Evolutionary conservation across 23 tunicate genomes (phyloP).

Genomic region (Trididemnum clinides): DNA sequence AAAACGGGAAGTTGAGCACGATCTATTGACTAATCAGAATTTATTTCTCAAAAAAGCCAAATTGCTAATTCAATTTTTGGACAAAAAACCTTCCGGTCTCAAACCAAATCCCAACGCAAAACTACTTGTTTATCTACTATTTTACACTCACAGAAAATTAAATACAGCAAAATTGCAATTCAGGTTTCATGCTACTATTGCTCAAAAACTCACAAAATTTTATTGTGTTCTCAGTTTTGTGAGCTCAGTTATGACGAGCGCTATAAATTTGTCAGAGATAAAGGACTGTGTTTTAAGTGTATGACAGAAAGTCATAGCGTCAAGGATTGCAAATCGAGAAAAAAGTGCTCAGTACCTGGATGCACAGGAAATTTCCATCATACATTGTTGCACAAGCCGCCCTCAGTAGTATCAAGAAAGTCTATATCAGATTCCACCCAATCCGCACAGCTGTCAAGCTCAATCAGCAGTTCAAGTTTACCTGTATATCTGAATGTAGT

Average conservation of each 20-base stretch:
- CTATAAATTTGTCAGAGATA: not conserved
- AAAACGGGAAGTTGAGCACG: no score
- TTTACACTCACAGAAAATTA: no score
- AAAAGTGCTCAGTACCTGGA: not conserved
- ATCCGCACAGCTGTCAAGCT: not conserved
- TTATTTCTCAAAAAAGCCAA: not conserved
- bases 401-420: no score
- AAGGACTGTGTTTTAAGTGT: not conserved
- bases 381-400: not conserved
- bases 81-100: not conserved
- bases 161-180: not conserved
- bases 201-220: not conserved
- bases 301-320: not conserved
- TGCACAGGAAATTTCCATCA: slow-evolving; percentile 3
- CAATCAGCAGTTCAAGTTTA: not conserved
- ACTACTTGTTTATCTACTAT: not conserved
- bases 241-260: not conserved
- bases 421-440: no score
- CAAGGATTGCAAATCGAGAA: not conserved
- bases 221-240: not conserved
- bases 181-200: not conserved
- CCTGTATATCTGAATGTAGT: not conserved
- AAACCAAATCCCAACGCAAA: not conserved
- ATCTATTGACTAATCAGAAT: no score
- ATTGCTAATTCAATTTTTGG: slow-evolving; percentile 19